These are phyloP conservation scores for Polydesmus complanatus DNA, from an alignment of 2,888 invertebrate genomes.

Conservation along the genomic window DNA sequence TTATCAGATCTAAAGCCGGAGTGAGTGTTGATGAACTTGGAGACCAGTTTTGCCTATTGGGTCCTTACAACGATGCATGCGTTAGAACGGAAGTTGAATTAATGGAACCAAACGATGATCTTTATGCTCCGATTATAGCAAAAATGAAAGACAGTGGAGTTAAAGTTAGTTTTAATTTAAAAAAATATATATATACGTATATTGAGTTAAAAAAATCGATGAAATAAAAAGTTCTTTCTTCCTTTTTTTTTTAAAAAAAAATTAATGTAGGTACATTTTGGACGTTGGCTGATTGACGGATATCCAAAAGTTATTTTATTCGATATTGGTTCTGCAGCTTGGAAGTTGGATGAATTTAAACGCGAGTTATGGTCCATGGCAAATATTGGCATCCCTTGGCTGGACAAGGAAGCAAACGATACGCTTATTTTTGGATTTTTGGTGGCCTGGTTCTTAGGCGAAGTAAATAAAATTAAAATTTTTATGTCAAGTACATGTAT, in stretches of 20 bases:
- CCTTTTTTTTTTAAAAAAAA: constrained; percentile 4
- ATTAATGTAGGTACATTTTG: constrained; percentile 60
- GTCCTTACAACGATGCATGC: constrained; percentile 83
- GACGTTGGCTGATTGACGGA: constrained; percentile 99
- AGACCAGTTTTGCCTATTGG: constrained; percentile 89
- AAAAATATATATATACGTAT: not conserved
- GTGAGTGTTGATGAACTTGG: constrained; percentile 96
- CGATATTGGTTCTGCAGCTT: constrained; percentile 90
- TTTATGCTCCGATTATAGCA: constrained; percentile 60
- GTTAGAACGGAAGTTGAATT: constrained; percentile 94
- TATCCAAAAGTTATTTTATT: constrained; percentile 95
- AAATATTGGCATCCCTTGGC: constrained; percentile 81
- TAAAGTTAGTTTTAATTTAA: constrained; percentile 45
- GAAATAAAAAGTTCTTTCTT: not conserved
- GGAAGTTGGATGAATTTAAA: constrained; percentile 91
- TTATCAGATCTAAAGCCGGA: constrained; percentile 92
- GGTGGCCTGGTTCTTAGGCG: constrained; percentile 79
- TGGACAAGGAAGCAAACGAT: constrained; percentile 92
- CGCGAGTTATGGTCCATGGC: constrained; percentile 82
- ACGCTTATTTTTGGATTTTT: constrained; percentile 90
- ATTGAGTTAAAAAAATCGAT: not conserved
- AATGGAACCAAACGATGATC: constrained; percentile 60
- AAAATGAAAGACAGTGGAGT: constrained; percentile 69
- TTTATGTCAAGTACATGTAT: not conserved
- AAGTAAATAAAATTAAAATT: constrained; percentile 41